Conservation (phyloP, 2,797 vertebrate genomes). For the Rhinogobio ventralis region DNA sequence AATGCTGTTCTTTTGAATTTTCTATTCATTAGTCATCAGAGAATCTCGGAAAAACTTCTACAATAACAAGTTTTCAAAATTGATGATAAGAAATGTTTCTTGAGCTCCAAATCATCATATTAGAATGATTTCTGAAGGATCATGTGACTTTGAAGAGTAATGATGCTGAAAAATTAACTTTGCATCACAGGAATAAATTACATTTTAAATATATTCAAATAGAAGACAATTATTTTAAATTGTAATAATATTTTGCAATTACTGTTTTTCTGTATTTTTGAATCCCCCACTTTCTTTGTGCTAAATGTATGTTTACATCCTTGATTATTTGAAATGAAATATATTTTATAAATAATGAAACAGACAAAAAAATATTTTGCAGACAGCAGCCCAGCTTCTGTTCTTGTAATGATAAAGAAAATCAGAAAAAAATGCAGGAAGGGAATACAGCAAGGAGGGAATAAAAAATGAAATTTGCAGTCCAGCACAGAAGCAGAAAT, state of each 20-base stretch:
- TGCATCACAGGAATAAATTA: neutral
- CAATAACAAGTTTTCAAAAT: neutral
- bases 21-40: neutral
- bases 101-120: neutral
- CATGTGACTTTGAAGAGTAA: neutral
- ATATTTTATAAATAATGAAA: neutral
- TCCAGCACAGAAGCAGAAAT: conserved; percentile 52
- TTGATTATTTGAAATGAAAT: neutral
- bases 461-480: conserved; percentile 56
- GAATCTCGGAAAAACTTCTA: neutral
- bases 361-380: neutral
- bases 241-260: neutral
- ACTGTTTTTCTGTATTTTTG: neutral
- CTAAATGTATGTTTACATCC: neutral
- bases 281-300: neutral
- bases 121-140: neutral
- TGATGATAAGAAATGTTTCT: neutral
- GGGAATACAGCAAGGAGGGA: conserved; percentile 31
- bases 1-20: neutral
- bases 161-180: neutral
- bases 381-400: neutral
- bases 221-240: neutral
- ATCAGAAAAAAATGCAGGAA: conserved; percentile 25
- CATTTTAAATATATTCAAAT: neutral
- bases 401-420: conserved; percentile 32